Percentiles rank a stretch among this genome's conserved stretches.
phyloP scores from a whole-genome alignment of 1,140 invertebrate species.

The Diorhabda elongata region DNA sequence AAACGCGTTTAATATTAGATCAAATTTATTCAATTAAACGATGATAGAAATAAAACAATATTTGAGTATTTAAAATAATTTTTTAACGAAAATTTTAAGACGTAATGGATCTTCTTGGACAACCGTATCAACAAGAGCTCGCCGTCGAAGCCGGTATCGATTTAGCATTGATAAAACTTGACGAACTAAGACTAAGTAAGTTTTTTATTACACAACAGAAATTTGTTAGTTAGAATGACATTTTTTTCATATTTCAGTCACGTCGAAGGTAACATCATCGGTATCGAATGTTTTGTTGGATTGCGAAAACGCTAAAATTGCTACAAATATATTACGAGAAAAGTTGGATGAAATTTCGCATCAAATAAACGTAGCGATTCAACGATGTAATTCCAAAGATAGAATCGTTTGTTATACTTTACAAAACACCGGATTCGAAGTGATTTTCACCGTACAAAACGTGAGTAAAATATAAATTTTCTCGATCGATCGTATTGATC shows the following conservation, averaged over 20 bases:
- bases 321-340: conserved; percentile 27
- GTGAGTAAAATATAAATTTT: conserved; percentile 26
- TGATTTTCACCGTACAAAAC: conserved; percentile 32
- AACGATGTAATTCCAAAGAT: conserved; percentile 57
- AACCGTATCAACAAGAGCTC: conserved; percentile 61
- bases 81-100: conserved; percentile 46
- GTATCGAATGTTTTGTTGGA: conserved; percentile 53
- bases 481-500: no score
- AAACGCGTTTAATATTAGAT: no score
- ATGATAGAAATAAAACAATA: no score
- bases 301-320: conserved; percentile 26
- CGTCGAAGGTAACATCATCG: conserved; percentile 22
- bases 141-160: conserved; percentile 63
- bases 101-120: conserved; percentile 60
- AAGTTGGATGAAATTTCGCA: conserved; percentile 51
- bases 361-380: conserved; percentile 56
- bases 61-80: no score
- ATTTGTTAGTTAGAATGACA: not conserved
- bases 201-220: not conserved
- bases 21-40: no score
- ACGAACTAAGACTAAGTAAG: conserved; percentile 53
- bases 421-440: conserved; percentile 55
- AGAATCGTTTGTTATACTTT: conserved; percentile 62
- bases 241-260: conserved; percentile 21
- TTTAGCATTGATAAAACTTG: conserved; percentile 57